Conservation (phyloP, 1,140 invertebrate species). For the Samia ricini region DNA sequence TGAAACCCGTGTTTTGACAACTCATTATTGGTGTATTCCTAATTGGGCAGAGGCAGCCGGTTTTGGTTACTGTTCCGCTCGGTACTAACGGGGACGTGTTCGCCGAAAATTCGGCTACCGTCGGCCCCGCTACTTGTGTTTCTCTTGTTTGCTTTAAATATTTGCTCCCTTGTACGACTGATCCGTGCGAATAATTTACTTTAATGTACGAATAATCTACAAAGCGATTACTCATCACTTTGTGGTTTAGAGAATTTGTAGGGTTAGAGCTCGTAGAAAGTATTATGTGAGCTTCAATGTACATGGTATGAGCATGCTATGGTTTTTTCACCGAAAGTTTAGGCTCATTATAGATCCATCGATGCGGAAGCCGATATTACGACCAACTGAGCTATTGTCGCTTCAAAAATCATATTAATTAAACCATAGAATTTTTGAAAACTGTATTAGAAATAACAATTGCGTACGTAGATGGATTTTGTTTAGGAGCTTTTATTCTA, state of each 20-base stretch:
- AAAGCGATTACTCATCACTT: not conserved
- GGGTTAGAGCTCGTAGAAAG: not conserved
- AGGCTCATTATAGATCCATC: too few relatives aligned
- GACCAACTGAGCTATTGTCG: too few relatives aligned
- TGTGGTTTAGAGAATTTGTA: not conserved
- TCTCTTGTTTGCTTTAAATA: slow-evolving; percentile 53
- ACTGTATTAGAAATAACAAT: too few relatives aligned
- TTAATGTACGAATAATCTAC: not conserved
- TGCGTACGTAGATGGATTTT: too few relatives aligned
- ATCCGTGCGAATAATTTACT: slow-evolving; percentile 19
- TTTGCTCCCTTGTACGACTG: slow-evolving; percentile 60
- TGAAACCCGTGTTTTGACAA: slow-evolving; percentile 67
- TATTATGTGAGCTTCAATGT: too few relatives aligned
- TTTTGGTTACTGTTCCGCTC: slow-evolving; percentile 35
- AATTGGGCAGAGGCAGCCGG: slow-evolving; percentile 60
- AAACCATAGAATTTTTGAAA: too few relatives aligned
- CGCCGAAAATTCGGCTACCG: slow-evolving; percentile 37
- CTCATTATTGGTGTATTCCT: slow-evolving; percentile 65
- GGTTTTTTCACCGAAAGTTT: too few relatives aligned
- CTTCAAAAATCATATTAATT: too few relatives aligned
- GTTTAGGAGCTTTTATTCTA: too few relatives aligned
- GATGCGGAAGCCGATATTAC: too few relatives aligned
- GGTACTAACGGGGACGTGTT: slow-evolving; percentile 21
- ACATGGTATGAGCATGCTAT: too few relatives aligned
- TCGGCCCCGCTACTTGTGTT: slow-evolving; percentile 16